phyloP scores from a whole-genome alignment of 2,888 invertebrate species.

The Drosophila greeni region DNA sequence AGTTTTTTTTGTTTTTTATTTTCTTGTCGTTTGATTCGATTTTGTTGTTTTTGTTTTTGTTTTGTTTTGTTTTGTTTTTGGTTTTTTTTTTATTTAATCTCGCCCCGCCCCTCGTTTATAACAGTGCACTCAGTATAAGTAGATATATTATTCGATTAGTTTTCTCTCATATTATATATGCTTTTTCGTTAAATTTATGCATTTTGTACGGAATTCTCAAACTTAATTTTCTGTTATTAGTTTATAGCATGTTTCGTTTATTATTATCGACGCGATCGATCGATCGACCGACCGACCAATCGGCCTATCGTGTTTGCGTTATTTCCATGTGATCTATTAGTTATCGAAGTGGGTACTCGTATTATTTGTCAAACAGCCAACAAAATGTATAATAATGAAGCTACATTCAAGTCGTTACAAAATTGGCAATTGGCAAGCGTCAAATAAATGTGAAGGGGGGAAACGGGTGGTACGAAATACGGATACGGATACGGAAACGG shows the following conservation, averaged over 20 bases:
- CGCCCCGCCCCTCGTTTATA: constrained; percentile 79
- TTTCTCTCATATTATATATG: constrained; percentile 38
- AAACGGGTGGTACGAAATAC: constrained; percentile 13
- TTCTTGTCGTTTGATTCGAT: constrained; percentile 40
- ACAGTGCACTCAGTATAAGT: constrained; percentile 78
- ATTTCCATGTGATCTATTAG: constrained; percentile 44
- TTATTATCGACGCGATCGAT: constrained; percentile 40
- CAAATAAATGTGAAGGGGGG: constrained; percentile 27
- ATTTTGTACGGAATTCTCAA: constrained; percentile 75
- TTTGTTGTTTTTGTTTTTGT: constrained; percentile 50
- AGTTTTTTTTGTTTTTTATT: constrained; percentile 48
- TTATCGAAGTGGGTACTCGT: constrained; percentile 45
- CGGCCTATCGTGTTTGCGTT: constrained; percentile 27
- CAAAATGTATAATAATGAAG: constrained; percentile 70
- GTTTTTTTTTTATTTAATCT: constrained; percentile 69
- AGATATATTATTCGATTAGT: constrained; percentile 53
- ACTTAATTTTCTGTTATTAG: constrained; percentile 76
- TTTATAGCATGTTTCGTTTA: constrained; percentile 55
- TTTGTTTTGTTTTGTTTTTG: constrained; percentile 53
- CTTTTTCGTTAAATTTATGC: constrained; percentile 57
- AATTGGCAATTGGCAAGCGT: constrained; percentile 63
- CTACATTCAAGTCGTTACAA: constrained; percentile 56
- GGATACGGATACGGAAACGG: constrained; percentile 10
- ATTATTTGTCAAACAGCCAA: constrained; percentile 74
- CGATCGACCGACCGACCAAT: constrained; percentile 25